Conservation (phyloP, 2,113 vertebrate species). For the human region DNA sequence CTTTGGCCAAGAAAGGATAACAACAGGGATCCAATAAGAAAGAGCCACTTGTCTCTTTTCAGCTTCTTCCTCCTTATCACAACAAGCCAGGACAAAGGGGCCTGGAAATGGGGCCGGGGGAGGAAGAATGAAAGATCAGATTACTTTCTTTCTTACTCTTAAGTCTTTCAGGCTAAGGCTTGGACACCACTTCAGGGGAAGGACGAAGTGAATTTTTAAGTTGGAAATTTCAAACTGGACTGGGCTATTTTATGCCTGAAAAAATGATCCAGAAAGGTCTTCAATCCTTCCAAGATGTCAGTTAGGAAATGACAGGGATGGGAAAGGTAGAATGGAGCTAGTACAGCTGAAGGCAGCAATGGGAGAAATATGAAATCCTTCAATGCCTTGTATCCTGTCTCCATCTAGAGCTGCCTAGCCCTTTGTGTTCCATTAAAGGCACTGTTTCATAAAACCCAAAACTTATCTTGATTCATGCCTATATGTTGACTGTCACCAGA, state of each 20-base stretch:
- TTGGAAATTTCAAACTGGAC: not conserved
- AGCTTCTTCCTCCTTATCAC: not conserved
- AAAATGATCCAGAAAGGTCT: not conserved
- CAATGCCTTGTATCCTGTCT: not conserved
- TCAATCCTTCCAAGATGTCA: not conserved
- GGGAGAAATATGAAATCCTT: not conserved
- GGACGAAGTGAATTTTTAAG: not conserved
- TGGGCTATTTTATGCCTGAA: not conserved
- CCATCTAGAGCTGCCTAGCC: not conserved
- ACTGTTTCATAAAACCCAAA: not conserved
- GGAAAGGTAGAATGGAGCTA: not conserved
- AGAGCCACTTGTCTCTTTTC: not conserved
- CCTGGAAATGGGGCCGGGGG: not conserved
- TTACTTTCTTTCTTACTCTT: not conserved
- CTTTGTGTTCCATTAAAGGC: not conserved
- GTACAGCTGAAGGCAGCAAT: not conserved
- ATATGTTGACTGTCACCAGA: not conserved
- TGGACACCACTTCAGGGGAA: not conserved
- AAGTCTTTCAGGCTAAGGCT: not conserved
- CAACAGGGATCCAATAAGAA: constrained; percentile 14
- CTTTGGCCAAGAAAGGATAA: not conserved
- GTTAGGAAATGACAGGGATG: not conserved
- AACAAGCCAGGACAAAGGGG: not conserved
- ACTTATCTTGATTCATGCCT: not conserved
- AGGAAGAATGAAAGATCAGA: not conserved